Evolutionary conservation across 2,888 invertebrate species (phyloP), one percentile per base, ranked within the genome.

Genomic region (Amphipyra tragopoginis): DNA sequence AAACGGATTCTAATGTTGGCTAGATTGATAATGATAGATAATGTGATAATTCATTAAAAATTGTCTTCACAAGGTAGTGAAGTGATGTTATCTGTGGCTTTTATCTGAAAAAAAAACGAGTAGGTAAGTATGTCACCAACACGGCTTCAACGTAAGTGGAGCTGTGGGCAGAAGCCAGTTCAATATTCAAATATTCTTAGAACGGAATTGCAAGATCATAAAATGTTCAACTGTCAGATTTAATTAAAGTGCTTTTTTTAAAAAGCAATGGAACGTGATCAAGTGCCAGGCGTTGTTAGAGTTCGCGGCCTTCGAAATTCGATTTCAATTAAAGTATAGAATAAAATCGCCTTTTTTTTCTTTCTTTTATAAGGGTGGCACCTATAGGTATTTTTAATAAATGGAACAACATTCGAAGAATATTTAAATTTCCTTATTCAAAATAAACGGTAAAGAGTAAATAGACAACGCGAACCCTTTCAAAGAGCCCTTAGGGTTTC

Each of bases 151-250:
- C 21, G 29, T 6, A 10, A 44, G 43, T n/a, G 13, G 21, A 43
- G 15, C 21, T 15, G n/a, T n/a, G 36, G 34, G 39, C 10, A n/a
- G 15, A 34, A 49, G 2, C 15, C 47, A 43, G 10, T 40, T 49
- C 34, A 53, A 9, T 33, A 59, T 48, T 55, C 52, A 44, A 51
- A 59, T 7, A 33, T 52, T 13, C 40, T 52, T 47, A 33, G 11
- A 45, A 49, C 29, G 21, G 21, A 47, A 47, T 51, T 51, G 50
- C 52, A 50, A 64, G 59, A 63, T 64, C 47, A 52, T 67, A 71
- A 64, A 3, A 77, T 51, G 77, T 58, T 45, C 57, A 68, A 56
- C 63, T 67, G 65, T 68, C 64, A 70, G 45, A 70, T 65, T 74
- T 61, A 70, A 72, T 66, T 50, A 66, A 64, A 73, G 47, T 54